Percentiles rank a stretch among this genome's conserved stretches.
These are phyloP conservation scores for Rhagophthalmus giganteus DNA, from an alignment of 2,888 invertebrate species.

Conservation along the genomic window DNA sequence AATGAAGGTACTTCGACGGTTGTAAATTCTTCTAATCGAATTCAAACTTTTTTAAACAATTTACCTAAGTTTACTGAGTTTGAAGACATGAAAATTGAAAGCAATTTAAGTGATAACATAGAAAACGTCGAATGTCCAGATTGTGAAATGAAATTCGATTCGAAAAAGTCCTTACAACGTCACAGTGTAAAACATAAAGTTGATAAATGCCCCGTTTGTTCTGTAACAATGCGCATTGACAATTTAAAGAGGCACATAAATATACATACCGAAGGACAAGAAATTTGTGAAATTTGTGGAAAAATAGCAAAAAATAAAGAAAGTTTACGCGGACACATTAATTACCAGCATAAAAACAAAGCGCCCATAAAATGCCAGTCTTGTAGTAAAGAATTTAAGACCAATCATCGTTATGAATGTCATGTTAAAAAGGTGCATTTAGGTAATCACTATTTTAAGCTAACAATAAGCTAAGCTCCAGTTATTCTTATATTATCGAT, in stretches of 20 bases:
- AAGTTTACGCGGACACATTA: conserved; percentile 46
- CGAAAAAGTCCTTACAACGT: conserved; percentile 22
- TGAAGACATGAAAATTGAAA: conserved; percentile 11
- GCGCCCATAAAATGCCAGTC: conserved; percentile 44
- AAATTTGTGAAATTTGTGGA: conserved; percentile 47
- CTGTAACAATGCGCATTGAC: conserved; percentile 39
- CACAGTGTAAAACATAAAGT: conserved; percentile 43
- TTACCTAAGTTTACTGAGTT: too few relatives aligned
- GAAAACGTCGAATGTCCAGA: conserved; percentile 19
- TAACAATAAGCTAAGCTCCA: too few relatives aligned
- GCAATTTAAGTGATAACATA: neutral
- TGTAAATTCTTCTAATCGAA: neutral
- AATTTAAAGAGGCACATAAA: conserved; percentile 45
- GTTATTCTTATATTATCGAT: conserved; percentile 14
- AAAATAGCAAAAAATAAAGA: conserved; percentile 45
- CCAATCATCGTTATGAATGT: conserved; percentile 42
- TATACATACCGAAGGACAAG: conserved; percentile 42
- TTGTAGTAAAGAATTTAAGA: conserved; percentile 43
- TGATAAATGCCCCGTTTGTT: conserved; percentile 44
- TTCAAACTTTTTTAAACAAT: too few relatives aligned
- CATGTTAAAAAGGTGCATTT: conserved; percentile 45
- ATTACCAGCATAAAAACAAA: conserved; percentile 44
- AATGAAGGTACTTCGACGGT: neutral
- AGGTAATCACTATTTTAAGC: too few relatives aligned
- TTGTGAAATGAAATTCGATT: conserved; percentile 28